phyloP scores from a whole-genome alignment of 2,888 invertebrate species.

The Autographa gamma region DNA sequence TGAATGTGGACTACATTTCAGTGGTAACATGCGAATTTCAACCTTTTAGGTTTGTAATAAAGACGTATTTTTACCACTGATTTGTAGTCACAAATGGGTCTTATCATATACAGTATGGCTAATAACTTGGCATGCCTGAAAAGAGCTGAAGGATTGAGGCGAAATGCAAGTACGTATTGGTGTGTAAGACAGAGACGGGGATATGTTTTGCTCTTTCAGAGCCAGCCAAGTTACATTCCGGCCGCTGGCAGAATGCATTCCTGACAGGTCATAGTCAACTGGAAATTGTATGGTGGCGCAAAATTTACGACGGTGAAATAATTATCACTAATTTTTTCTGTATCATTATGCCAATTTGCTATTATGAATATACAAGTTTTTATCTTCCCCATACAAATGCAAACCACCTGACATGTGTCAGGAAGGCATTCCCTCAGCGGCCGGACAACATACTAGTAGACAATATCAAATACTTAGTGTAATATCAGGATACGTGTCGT shows the following conservation, averaged over 20 bases:
- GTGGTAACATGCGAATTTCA: not conserved
- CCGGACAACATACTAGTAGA: slow-evolving; percentile 6
- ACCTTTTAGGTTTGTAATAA: not conserved
- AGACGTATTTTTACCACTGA: not conserved
- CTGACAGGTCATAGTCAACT: not conserved
- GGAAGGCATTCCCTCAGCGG: no score
- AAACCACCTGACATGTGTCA: no score
- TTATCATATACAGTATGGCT: not conserved
- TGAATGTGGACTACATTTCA: slow-evolving; percentile 23
- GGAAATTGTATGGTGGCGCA: no score
- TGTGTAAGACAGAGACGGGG: not conserved
- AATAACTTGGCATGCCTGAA: not conserved
- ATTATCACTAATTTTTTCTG: no score
- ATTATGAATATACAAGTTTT: no score
- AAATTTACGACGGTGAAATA: no score
- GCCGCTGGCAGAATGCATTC: no score
- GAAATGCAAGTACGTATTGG: not conserved
- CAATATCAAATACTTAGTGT: slow-evolving; percentile 47
- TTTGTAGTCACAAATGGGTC: not conserved
- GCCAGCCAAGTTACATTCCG: not conserved
- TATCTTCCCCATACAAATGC: no score
- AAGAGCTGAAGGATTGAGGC: not conserved
- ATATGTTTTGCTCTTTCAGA: not conserved
- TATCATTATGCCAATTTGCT: no score
- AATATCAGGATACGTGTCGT: slow-evolving; percentile 55